Percentiles rank a stretch among this genome's conserved stretches.
phyloP scores from a whole-genome alignment of 2,113 vertebrate genomes.

The Dascyllus trimaculatus region DNA sequence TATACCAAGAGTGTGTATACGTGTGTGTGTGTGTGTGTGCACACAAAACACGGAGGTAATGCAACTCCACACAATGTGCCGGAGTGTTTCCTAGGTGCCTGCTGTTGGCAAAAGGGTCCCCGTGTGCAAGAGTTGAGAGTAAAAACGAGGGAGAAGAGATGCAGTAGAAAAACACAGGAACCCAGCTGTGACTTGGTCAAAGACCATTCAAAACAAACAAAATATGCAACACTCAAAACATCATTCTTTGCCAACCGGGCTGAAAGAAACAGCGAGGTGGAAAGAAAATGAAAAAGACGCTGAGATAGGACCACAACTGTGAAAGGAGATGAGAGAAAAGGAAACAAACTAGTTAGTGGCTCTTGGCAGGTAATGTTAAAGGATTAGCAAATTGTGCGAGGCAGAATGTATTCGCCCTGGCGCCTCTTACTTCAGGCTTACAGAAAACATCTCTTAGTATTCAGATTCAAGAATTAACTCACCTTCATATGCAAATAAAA shows the following conservation, averaged over 20 bases:
- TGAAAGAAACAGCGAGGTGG: slow-evolving; percentile 44
- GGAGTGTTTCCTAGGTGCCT: slow-evolving; percentile 33
- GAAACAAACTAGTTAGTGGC: slow-evolving; percentile 49
- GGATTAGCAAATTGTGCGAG: slow-evolving; percentile 51
- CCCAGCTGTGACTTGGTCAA: slow-evolving; percentile 47
- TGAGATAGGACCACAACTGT: slow-evolving; percentile 10
- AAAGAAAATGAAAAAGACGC: slow-evolving; percentile 38
- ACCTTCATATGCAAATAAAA: slow-evolving; percentile 77
- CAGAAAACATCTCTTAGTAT: slow-evolving; percentile 57
- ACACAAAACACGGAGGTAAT: slow-evolving; percentile 19
- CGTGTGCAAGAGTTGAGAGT: background rate
- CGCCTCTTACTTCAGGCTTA: slow-evolving; percentile 42
- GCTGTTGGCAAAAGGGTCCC: slow-evolving; percentile 21
- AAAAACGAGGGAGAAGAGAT: slow-evolving; percentile 20
- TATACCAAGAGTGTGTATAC: background rate
- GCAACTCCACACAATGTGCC: slow-evolving; percentile 9
- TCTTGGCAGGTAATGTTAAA: slow-evolving; percentile 62
- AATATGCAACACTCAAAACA: slow-evolving; percentile 43
- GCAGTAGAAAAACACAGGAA: slow-evolving; percentile 11
- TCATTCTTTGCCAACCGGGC: slow-evolving; percentile 31
- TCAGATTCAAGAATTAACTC: slow-evolving; percentile 55
- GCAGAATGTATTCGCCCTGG: slow-evolving; percentile 47
- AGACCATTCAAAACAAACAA: slow-evolving; percentile 63
- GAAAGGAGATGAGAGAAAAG: slow-evolving; percentile 43
- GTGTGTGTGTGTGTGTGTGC: background rate